A percentile compares a stretch with the other conserved stretches of the same genome.
Conservation (phyloP, 2,113 vertebrate genomes). For the Sapajus apella region DNA sequence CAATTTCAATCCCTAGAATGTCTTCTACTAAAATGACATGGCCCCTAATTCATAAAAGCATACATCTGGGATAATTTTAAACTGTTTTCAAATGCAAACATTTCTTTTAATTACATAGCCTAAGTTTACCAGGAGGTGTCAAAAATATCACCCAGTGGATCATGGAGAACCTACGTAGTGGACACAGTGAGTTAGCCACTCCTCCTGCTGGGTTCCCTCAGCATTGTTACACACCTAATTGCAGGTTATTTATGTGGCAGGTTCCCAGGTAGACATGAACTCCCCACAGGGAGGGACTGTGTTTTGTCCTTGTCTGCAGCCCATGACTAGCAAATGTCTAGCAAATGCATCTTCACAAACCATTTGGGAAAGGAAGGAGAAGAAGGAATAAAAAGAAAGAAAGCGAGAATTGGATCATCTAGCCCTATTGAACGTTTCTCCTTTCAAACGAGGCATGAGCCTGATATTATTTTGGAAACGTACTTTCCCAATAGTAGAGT, state of each 20-base stretch:
- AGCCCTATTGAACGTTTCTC: not conserved
- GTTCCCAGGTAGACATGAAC: not conserved
- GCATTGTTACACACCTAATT: not conserved
- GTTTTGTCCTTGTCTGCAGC: not conserved
- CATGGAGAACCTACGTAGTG: not conserved
- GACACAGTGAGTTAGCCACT: not conserved
- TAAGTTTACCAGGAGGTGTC: not conserved
- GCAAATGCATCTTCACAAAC: not conserved
- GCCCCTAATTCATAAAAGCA: not conserved
- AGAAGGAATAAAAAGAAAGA: not conserved
- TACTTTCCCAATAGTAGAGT: not conserved
- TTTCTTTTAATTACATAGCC: not conserved
- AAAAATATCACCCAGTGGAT: not conserved
- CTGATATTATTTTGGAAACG: slow-evolving; percentile 16
- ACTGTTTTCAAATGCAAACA: not conserved
- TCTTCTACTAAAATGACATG: not conserved
- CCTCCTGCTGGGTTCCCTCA: not conserved
- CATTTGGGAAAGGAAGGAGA: not conserved
- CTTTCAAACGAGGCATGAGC: not conserved
- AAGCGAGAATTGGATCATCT: not conserved
- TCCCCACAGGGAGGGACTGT: not conserved
- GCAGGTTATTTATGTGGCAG: not conserved
- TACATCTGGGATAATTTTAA: not conserved
- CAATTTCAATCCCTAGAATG: not conserved
- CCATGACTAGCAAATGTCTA: not conserved